Evolutionary conservation across 1,140 invertebrate genomes (phyloP), one percentile per base, ranked within the genome.

Genomic region (Saccostrea cuccullata): DNA sequence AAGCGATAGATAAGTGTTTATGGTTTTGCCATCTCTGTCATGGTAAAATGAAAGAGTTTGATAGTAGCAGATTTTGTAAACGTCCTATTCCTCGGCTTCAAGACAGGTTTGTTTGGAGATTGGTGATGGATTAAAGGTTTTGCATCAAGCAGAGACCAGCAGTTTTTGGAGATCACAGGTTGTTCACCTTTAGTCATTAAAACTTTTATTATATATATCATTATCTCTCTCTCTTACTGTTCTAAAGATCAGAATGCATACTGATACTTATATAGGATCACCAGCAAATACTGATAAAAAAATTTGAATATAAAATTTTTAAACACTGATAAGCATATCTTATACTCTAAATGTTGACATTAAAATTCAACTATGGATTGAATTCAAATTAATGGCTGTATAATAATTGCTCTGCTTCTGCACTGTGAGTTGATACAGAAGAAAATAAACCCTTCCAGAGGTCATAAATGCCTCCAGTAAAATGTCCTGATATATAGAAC

Each of bases 21-120:
- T 87, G 82, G 86, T 70, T 87, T 84, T 84, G 70, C 86, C 86
- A 87, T 87, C 86, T 87, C 60, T 87, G 86, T 87, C 86, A 84
- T 55, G 82, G 70, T 77, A 56, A 82, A 77, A 58, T 82, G 70
- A 77, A 77, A 77, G 70, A 77, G 70, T 77, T 77, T 77, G 70
- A 77, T 77, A 77, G 70, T 77, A 77, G 70, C 70, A 77, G 70
- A 26, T 77, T 77, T 77, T 77, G 70, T 77, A 77, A 77, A 30
- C 70, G 70, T 77, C 70, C 70, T 77, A 23, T 77, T 77, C 30
- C 30, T 30, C 9, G 9, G 15, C 23, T 30, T 26, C 70, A 77
- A 64, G 70, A 77, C 26, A 36, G 30, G 70, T 55, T 84, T 84
- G 83, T 84, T 30, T 84, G 83, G 70, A 30, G 70, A 77, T 77